These are phyloP conservation scores for Phalacrocorax brasilianus DNA, from an alignment of 2,113 vertebrate genomes.

Conservation along the genomic window DNA sequence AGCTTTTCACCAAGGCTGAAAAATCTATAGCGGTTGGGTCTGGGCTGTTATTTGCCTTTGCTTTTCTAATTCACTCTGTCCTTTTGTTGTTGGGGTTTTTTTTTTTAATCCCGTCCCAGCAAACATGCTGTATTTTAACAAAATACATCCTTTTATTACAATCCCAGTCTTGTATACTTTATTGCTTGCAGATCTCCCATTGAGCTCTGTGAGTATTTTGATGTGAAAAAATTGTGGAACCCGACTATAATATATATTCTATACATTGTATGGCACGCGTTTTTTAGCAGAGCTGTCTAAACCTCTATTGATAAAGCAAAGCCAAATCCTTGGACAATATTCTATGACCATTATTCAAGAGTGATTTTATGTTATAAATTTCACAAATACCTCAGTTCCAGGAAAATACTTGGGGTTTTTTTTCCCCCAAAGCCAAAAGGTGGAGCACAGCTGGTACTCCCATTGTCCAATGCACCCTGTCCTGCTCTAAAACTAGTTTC, in stretches of 20 bases:
- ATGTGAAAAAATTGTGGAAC: not conserved
- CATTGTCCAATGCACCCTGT: not conserved
- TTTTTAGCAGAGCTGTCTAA: not conserved
- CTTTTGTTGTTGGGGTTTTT: not conserved
- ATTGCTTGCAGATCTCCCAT: not conserved
- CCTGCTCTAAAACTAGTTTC: not conserved
- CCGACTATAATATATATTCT: not conserved
- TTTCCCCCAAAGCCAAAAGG: not conserved
- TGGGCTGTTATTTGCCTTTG: not conserved
- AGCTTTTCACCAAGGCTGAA: not conserved
- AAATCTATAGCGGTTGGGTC: not conserved
- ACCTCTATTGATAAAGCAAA: not conserved
- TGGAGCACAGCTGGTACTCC: not conserved
- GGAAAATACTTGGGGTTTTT: not conserved
- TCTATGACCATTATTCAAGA: not conserved
- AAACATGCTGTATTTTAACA: not conserved
- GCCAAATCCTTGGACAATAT: not conserved
- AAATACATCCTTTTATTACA: not conserved
- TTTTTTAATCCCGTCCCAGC: not conserved
- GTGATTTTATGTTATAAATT: not conserved
- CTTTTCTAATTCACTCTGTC: not conserved
- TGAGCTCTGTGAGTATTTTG: not conserved
- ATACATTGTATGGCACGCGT: fast-evolving
- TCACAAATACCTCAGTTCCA: not conserved
- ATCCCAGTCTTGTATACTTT: not conserved